These are phyloP conservation scores for Campoplex capitator DNA, from an alignment of 2,888 invertebrate genomes.

Conservation along the genomic window DNA sequence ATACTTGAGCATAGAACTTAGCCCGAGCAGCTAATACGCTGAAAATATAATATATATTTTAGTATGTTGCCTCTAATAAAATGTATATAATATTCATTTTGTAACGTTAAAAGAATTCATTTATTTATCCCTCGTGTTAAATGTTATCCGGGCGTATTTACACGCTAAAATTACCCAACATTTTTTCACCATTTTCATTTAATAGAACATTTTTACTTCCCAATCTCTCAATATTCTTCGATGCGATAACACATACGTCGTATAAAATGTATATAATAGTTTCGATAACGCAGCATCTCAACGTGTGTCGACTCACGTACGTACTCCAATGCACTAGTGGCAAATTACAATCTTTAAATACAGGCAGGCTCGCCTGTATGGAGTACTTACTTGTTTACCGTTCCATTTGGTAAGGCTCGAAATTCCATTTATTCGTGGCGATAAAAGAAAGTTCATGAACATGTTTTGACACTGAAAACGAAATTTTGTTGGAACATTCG, in stretches of 20 bases:
- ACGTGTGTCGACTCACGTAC: neutral
- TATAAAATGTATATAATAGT: slow-evolving; percentile 46
- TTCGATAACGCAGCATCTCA: slow-evolving; percentile 20
- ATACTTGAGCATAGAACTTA: neutral
- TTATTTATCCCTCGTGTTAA: neutral
- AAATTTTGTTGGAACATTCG: no score
- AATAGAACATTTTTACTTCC: slow-evolving; percentile 26
- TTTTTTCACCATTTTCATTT: neutral
- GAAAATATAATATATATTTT: slow-evolving; percentile 30
- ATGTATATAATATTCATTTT: neutral
- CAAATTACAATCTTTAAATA: neutral
- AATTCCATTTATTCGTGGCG: no score
- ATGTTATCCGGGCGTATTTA: slow-evolving; percentile 13
- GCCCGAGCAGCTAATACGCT: neutral
- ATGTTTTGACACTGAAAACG: no score
- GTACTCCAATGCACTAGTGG: neutral
- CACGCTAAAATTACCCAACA: neutral
- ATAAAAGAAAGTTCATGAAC: no score
- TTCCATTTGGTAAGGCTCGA: neutral
- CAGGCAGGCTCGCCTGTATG: neutral
- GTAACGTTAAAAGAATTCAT: slow-evolving; percentile 19
- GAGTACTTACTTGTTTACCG: neutral
- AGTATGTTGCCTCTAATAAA: neutral
- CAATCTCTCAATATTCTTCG: slow-evolving; percentile 27
- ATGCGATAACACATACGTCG: slow-evolving; percentile 25